Evolutionary conservation across 2,113 vertebrate genomes (phyloP).

Genomic region (Ellobius talpinus): DNA sequence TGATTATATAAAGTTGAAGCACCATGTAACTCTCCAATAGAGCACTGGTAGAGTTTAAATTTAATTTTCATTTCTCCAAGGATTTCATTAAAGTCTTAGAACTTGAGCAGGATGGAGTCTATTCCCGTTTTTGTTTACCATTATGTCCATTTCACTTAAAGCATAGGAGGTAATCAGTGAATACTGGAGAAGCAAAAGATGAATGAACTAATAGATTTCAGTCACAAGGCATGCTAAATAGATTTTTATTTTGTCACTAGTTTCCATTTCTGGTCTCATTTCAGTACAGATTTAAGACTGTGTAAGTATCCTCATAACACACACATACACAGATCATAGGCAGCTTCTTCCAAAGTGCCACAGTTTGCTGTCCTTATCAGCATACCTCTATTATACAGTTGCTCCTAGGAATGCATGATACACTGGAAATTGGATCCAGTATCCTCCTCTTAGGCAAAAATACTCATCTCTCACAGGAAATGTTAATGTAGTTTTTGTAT

Average conservation of each 20-base stretch:
- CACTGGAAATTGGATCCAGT: neutral
- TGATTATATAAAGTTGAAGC: constrained; percentile 20
- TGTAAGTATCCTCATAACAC: neutral
- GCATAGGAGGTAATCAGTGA: neutral
- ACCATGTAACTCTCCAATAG: neutral
- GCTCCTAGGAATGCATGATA: neutral
- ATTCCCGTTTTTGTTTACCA: neutral
- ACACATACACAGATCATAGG: neutral
- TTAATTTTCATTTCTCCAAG: neutral
- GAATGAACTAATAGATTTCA: neutral
- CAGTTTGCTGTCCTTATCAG: neutral
- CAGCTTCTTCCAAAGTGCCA: neutral
- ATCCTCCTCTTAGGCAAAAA: neutral
- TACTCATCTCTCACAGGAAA: neutral
- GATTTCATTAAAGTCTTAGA: neutral
- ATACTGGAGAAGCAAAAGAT: neutral
- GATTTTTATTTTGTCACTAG: neutral
- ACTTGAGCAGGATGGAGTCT: neutral
- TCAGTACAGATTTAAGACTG: neutral
- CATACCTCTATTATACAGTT: neutral
- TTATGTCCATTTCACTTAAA: neutral
- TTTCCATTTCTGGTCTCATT: neutral
- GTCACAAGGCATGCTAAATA: neutral
- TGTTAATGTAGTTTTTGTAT: neutral
- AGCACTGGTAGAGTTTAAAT: neutral